phyloP scores from a whole-genome alignment of 2,113 vertebrate species.

The Lonchura striata region DNA sequence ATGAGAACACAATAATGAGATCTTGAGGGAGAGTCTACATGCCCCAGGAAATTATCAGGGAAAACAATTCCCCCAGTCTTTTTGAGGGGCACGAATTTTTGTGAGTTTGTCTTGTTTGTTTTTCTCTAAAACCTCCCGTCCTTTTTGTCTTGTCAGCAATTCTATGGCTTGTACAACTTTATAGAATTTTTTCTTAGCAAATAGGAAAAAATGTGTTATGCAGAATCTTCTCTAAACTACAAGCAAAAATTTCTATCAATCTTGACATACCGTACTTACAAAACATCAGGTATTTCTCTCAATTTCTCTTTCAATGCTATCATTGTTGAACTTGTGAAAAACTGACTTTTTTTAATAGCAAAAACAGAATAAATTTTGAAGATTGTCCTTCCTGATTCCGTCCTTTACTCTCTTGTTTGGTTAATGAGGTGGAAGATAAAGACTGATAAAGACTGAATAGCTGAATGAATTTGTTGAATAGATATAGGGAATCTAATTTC shows the following conservation, averaged over 20 bases:
- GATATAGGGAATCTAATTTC: not conserved
- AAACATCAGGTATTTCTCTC: not conserved
- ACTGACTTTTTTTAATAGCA: not conserved
- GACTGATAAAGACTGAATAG: slow-evolving; percentile 1
- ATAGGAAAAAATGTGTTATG: not conserved
- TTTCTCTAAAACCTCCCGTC: not conserved
- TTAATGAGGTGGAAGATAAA: not conserved
- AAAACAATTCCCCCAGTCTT: not conserved
- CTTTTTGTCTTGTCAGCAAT: not conserved
- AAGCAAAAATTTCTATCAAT: not conserved
- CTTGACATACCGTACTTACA: not conserved
- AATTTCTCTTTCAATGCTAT: not conserved
- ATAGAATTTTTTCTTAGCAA: not conserved
- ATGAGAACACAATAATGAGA: not conserved
- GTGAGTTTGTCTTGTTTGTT: not conserved
- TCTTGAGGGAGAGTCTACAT: not conserved
- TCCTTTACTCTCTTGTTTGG: not conserved
- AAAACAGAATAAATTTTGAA: not conserved
- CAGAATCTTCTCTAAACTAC: not conserved
- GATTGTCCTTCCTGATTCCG: not conserved
- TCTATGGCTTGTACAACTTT: not conserved
- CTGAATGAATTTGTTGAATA: not conserved
- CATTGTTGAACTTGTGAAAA: not conserved
- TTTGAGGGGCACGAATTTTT: not conserved
- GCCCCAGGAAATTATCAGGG: not conserved